Evolutionary conservation across 2,113 vertebrate species (phyloP), one percentile per base, ranked within the genome.

Genomic region (Pogona vitticeps): DNA sequence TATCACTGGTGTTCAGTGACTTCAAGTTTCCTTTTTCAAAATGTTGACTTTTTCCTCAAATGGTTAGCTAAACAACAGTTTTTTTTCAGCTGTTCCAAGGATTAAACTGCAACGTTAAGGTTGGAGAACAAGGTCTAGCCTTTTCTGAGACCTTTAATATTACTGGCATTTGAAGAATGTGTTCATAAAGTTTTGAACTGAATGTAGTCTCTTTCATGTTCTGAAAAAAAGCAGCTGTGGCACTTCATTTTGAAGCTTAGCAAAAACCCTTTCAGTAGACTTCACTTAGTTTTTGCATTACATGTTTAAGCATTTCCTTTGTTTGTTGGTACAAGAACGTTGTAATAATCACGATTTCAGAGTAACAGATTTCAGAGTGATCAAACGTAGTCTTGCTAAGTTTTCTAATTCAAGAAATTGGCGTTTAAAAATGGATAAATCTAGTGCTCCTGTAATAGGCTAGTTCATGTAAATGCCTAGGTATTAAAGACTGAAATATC

Each of bases 161-260:
- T 75, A 76, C 9, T 83, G 88, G 33, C 40, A 67, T 86, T 85
- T 83, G 20, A 92, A 88, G 23, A 91, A 81, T 38, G 2, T 85
- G 28, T 80, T 86, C 79, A 36, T 88, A 78, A 88, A 76, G 75
- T 46, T 83, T 59, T 3, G 80, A 38, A 75, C 56, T 75, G 33
- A 86, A 65, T 58, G 3, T 71, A 42, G 33, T 71, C 38, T 85
- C 78, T 89, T 73, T 70, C 36, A 77, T 88, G 82, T 77, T 91
- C 91, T 81, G 85, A 65, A 58, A 84, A 70, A 65, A 82, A 78
- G 85, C 70, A 86, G 58, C 89, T 81, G 10, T 63, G 71, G 83
- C 77, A 89, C 7, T 31, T 85, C 76, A 31, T 86, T 91, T 56
- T 87, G 79, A 92, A 91, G 71, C 81, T n/a, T 63, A 80, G 70